Evolutionary conservation across 2,797 vertebrate genomes (phyloP).

Genomic region (Chanos chanos): DNA sequence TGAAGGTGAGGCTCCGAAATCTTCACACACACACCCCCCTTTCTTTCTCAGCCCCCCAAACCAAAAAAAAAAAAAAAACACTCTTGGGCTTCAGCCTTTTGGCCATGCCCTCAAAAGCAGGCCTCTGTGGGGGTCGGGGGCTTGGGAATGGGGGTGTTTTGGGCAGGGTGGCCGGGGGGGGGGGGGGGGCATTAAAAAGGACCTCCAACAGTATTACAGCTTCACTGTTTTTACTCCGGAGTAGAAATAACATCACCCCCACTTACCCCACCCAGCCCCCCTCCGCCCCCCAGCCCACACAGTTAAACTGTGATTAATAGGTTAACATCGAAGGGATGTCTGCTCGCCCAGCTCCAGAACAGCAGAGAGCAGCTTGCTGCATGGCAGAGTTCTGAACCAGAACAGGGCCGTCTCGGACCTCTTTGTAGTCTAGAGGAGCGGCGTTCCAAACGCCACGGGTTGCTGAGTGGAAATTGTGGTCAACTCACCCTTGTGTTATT

Average conservation of each 20-base stretch:
- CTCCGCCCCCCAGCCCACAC: constrained; percentile 64
- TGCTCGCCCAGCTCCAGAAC: constrained; percentile 25
- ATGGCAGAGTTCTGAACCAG: constrained; percentile 40
- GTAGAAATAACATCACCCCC: constrained; percentile 60
- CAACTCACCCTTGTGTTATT: constrained; percentile 25
- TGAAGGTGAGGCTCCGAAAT: constrained; percentile 76
- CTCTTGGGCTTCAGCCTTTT: constrained; percentile 62
- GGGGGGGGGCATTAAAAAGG: constrained; percentile 61
- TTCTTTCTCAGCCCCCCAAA: constrained; percentile 31
- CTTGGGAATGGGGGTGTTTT: too few relatives aligned
- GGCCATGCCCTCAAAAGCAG: constrained; percentile 50
- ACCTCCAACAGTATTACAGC: constrained; percentile 60
- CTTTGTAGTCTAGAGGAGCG: constrained; percentile 33
- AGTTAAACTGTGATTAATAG: constrained; percentile 67
- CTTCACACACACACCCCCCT: constrained; percentile 71
- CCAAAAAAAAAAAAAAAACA: constrained; percentile 44
- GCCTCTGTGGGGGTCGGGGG: too few relatives aligned
- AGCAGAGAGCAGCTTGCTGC: constrained; percentile 18
- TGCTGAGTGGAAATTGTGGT: constrained; percentile 7
- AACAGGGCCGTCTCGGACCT: constrained; percentile 18
- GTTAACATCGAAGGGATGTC: constrained; percentile 51
- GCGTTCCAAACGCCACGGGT: constrained; percentile 23
- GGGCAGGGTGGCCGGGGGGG: constrained; percentile 1
- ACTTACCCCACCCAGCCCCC: constrained; percentile 11
- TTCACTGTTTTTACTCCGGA: constrained; percentile 55